Conservation (phyloP, 2,888 invertebrate species). For the Seira sanloemensis region DNA sequence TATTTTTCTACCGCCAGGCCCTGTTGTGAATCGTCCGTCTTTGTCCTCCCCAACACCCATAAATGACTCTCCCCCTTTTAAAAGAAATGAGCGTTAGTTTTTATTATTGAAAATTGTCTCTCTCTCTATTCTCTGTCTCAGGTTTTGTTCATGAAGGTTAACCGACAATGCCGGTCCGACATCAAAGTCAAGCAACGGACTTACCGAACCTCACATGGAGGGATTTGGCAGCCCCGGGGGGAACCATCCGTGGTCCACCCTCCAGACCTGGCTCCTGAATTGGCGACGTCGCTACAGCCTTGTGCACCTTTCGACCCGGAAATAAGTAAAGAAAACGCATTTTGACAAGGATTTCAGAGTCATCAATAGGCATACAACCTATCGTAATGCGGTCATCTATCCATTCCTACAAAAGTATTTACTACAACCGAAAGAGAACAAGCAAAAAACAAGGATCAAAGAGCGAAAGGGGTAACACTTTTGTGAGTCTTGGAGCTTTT, state of each 20-base stretch:
- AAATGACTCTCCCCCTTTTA: too few species aligned
- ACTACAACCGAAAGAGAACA: not conserved
- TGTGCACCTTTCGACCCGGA: constrained; percentile 80
- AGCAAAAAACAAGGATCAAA: not conserved
- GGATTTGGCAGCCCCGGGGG: constrained; percentile 61
- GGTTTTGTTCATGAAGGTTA: too few species aligned
- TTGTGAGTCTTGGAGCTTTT: too few species aligned
- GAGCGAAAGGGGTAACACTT: not conserved
- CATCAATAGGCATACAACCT: too few species aligned
- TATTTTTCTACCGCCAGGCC: constrained; percentile 67
- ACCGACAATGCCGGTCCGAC: too few species aligned
- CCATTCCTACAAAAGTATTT: not conserved
- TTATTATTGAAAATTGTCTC: too few species aligned
- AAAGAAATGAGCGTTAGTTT: too few species aligned
- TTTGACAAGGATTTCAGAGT: constrained; percentile 70
- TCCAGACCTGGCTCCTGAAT: constrained; percentile 85
- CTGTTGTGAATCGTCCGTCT: constrained; percentile 81
- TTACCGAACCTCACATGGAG: constrained; percentile 73
- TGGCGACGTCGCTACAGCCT: constrained; percentile 94
- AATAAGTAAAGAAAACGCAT: constrained; percentile 65
- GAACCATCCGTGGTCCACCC: constrained; percentile 75
- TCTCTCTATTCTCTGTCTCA: too few species aligned
- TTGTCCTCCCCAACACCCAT: constrained; percentile 76
- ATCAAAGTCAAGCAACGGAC: too few species aligned
- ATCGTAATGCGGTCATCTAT: too few species aligned